Percentiles rank a stretch among this genome's conserved stretches.
These are phyloP conservation scores for Leptothorax acervorum DNA, from an alignment of 2,888 invertebrate species.

Conservation along the genomic window DNA sequence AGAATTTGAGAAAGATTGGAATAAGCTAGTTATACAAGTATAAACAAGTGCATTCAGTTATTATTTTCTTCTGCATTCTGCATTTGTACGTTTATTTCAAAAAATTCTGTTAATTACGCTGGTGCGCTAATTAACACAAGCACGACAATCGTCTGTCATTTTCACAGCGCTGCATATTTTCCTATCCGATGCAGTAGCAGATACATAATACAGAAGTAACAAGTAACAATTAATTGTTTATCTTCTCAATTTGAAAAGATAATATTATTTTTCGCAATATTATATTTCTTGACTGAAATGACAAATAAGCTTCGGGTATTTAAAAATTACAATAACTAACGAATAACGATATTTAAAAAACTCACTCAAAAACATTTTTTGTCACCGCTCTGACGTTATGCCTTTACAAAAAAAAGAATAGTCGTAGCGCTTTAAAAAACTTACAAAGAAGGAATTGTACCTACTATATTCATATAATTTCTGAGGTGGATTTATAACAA, in stretches of 20 bases:
- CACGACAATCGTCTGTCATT: conserved; percentile 9
- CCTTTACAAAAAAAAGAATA: neutral
- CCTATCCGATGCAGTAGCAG: neutral
- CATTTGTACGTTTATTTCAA: neutral
- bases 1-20: neutral
- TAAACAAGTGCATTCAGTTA: neutral
- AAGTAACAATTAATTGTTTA: neutral
- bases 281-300: neutral
- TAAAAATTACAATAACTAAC: neutral
- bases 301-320: conserved; percentile 5
- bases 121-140: conserved; percentile 25
- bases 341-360: neutral
- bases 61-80: neutral
- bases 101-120: conserved; percentile 28
- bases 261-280: neutral
- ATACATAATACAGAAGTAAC: neutral
- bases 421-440: neutral
- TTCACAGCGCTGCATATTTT: neutral
- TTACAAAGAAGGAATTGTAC: neutral
- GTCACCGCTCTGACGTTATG: neutral
- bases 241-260: neutral
- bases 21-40: neutral
- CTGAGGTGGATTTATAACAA: neutral
- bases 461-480: conserved; percentile 4
- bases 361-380: neutral